A percentile compares a stretch with the other conserved stretches of the same genome.
These are phyloP conservation scores for Teleogryllus oceanicus DNA, from an alignment of 2,888 invertebrate genomes.

Conservation along the genomic window DNA sequence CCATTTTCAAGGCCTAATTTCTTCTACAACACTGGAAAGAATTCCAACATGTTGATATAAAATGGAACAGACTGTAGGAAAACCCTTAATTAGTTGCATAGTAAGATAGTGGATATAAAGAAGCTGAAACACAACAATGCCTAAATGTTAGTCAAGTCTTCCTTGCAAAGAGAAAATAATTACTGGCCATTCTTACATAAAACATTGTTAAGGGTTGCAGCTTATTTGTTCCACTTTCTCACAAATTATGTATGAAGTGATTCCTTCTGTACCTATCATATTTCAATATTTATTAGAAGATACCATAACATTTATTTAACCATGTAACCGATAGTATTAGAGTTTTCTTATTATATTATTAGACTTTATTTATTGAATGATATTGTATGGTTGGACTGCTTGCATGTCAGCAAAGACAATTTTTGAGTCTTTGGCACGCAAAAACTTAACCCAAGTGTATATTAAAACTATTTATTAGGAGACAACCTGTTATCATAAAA, in stretches of 20 bases:
- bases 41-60: conserved; percentile 3
- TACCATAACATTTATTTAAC: conserved; percentile 4
- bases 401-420: conserved; percentile 19
- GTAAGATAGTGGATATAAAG: too few species aligned
- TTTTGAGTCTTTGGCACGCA: background rate
- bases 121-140: background rate
- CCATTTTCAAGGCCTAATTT: background rate
- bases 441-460: background rate
- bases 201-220: too few species aligned
- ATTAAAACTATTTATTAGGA: conserved; percentile 23
- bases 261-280: background rate
- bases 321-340: background rate
- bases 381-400: conserved; percentile 21
- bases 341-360: background rate
- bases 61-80: too few species aligned
- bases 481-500: conserved; percentile 25
- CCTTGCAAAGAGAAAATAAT: background rate
- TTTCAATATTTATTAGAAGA: background rate
- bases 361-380: background rate
- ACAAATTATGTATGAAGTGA: background rate
- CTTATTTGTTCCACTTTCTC: background rate
- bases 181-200: background rate
- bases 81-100: too few species aligned
- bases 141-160: background rate
- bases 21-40: background rate